Evolutionary conservation across 2,113 vertebrate species (phyloP).

Genomic region (Asarcornis scutulata): DNA sequence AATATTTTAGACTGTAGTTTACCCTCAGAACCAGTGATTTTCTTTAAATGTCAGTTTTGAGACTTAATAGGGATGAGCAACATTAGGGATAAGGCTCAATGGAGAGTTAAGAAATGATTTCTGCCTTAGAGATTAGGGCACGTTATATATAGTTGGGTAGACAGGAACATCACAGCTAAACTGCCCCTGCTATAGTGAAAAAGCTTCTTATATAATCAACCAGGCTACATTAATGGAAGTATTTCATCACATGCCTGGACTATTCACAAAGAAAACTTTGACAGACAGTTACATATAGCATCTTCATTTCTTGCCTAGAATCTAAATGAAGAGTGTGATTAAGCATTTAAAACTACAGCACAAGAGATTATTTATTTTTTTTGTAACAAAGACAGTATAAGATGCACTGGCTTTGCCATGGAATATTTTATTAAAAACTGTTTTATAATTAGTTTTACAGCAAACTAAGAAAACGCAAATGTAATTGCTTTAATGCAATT

Average conservation of each 20-base stretch:
- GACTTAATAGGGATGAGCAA: not conserved
- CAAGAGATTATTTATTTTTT: not conserved
- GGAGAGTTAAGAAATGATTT: not conserved
- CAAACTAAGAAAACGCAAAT: constrained; percentile 15
- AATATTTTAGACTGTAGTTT: not conserved
- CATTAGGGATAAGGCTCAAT: not conserved
- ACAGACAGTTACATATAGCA: not conserved
- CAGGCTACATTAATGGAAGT: not conserved
- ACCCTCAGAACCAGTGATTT: not conserved
- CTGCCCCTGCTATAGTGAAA: not conserved
- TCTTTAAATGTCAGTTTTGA: not conserved
- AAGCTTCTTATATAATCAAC: not conserved
- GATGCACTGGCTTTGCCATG: constrained; percentile 26
- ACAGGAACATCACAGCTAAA: not conserved
- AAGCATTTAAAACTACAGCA: constrained; percentile 30
- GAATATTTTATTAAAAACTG: constrained; percentile 48
- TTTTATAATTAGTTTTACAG: constrained; percentile 47
- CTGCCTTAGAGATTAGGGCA: not conserved
- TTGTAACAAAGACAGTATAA: not conserved
- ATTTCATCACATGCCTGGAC: not conserved
- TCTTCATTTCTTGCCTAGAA: not conserved
- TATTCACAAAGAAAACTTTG: not conserved
- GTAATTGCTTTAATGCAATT: constrained; percentile 54
- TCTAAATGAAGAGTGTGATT: not conserved
- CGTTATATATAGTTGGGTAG: not conserved